Percentiles rank a stretch among this genome's conserved stretches.
These are phyloP conservation scores for Chlamydotis undulata DNA, from an alignment of 2,113 vertebrate species.

Conservation along the genomic window DNA sequence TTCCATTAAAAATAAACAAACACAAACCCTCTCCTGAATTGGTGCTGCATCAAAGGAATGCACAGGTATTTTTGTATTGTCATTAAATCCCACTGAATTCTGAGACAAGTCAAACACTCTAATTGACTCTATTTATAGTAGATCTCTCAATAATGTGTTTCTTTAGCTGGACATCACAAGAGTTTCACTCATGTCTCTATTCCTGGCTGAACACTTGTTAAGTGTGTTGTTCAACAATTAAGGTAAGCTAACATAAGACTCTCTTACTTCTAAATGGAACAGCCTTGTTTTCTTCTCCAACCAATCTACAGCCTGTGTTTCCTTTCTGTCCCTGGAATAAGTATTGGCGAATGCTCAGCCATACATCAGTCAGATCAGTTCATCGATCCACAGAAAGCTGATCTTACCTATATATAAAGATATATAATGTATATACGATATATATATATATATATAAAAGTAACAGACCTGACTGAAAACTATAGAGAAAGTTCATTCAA, in stretches of 20 bases:
- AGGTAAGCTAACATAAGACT: not conserved
- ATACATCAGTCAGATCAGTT: not conserved
- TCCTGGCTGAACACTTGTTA: not conserved
- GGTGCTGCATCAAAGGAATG: not conserved
- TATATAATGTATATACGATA: not conserved
- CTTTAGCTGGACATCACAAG: not conserved
- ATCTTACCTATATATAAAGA: too few species aligned
- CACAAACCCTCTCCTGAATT: not conserved
- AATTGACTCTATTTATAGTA: not conserved
- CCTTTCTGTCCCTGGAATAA: not conserved
- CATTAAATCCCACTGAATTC: constrained; percentile 16
- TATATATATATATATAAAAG: not conserved
- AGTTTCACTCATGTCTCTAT: not conserved
- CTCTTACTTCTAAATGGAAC: not conserved
- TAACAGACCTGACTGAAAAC: not conserved
- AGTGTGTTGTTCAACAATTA: not conserved
- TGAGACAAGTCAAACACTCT: not conserved
- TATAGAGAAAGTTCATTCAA: not conserved
- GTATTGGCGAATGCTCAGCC: not conserved
- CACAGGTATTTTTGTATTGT: not conserved
- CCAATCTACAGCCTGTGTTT: not conserved
- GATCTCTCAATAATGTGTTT: not conserved
- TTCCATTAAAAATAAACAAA: constrained; percentile 37
- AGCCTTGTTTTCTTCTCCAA: not conserved
- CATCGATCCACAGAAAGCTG: not conserved